Conservation (phyloP, 2,113 vertebrate species). For the Limnothrissa miodon region DNA sequence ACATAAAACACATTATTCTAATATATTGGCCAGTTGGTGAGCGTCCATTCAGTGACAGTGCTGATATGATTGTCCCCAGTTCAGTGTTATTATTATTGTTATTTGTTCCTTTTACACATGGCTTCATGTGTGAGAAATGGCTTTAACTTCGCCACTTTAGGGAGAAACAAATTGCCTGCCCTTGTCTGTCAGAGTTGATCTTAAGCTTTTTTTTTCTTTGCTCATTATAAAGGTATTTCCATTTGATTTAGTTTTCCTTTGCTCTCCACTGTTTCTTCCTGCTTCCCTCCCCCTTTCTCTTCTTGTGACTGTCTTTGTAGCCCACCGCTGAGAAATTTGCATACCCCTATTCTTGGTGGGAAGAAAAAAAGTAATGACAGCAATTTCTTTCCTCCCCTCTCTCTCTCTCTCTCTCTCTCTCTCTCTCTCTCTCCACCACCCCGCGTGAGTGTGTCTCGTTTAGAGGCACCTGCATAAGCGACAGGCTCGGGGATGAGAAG, state of each 20-base stretch:
- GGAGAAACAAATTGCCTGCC: constrained; percentile 84
- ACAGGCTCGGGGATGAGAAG: constrained; percentile 95
- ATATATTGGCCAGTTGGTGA: neutral
- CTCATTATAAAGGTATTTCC: constrained; percentile 88
- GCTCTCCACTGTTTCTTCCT: constrained; percentile 15
- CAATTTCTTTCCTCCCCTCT: constrained; percentile 83
- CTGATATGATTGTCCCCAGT: constrained; percentile 15
- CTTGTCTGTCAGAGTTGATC: constrained; percentile 88
- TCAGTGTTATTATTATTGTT: constrained; percentile 70
- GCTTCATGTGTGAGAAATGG: constrained; percentile 64
- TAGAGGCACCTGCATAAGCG: constrained; percentile 96
- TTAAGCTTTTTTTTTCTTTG: constrained; percentile 72
- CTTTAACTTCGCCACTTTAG: constrained; percentile 74
- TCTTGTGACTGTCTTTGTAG: constrained; percentile 69
- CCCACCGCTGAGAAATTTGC: constrained; percentile 85
- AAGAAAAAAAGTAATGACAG: constrained; percentile 87
- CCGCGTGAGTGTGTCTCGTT: constrained; percentile 91
- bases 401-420: constrained; percentile 60
- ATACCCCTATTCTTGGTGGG: constrained; percentile 85
- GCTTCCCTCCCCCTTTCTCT: constrained; percentile 42
- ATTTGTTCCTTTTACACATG: constrained; percentile 63
- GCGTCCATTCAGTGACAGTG: neutral
- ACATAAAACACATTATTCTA: neutral
- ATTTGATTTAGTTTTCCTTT: constrained; percentile 62
- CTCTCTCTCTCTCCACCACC: constrained; percentile 76